A percentile compares a stretch with the other conserved stretches of the same genome.
phyloP scores from a whole-genome alignment of 2,113 vertebrate genomes.

The Peromyscus leucopus region DNA sequence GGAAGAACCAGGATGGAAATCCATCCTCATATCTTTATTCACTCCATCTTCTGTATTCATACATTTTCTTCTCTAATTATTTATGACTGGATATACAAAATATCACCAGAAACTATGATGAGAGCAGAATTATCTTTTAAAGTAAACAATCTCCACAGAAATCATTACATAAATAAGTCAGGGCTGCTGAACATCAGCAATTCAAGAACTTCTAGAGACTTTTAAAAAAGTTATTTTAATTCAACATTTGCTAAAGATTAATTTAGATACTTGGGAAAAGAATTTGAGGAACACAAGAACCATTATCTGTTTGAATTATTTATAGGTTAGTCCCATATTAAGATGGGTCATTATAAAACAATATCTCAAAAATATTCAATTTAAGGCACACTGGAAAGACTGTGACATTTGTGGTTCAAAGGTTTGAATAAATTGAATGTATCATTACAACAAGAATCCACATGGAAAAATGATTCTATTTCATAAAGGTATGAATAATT shows the following conservation, averaged over 20 bases:
- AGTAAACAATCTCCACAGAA: background rate
- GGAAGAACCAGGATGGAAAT: background rate
- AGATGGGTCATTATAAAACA: background rate
- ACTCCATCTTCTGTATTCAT: background rate
- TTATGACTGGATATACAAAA: background rate
- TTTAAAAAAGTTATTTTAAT: background rate
- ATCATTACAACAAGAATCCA: background rate
- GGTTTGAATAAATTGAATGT: background rate
- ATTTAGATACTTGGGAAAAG: background rate
- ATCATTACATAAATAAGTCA: background rate
- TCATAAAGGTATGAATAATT: background rate
- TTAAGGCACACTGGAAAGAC: background rate
- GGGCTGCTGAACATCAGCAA: background rate
- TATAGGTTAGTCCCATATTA: background rate
- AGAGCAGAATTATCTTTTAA: background rate
- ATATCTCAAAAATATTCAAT: background rate
- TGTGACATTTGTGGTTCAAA: background rate
- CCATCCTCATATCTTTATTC: background rate
- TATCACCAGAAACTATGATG: background rate
- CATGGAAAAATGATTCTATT: background rate
- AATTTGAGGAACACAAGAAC: background rate
- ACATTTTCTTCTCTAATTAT: background rate
- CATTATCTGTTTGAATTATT: background rate
- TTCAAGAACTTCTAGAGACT: background rate
- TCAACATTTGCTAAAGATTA: background rate